Evolutionary conservation across 2,113 vertebrate genomes (phyloP).

Genomic region (Cranoglanis bouderius): DNA sequence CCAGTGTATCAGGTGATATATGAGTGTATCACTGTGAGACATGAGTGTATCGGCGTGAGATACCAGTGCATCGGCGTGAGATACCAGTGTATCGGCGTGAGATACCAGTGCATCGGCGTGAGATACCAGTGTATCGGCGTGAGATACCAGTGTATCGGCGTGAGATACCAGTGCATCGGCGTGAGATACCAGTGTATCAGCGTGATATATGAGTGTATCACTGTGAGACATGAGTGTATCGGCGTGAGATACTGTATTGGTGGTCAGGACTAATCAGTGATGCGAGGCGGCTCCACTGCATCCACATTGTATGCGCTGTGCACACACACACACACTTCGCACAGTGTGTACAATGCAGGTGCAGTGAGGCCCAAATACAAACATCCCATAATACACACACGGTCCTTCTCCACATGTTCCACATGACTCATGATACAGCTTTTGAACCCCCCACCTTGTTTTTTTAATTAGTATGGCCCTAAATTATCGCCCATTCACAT

Average conservation of each 20-base stretch:
- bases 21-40: no score
- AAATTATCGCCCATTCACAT: background rate
- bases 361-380: slow-evolving; percentile 69
- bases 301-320: slow-evolving; percentile 99
- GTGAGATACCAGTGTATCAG: background rate
- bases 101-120: no score
- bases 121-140: no score
- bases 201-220: background rate
- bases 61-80: no score
- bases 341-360: slow-evolving; percentile 99
- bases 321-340: slow-evolving; percentile 77
- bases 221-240: background rate
- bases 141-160: no score
- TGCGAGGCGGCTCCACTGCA: slow-evolving; percentile 68
- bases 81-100: no score
- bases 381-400: slow-evolving; percentile 6
- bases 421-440: background rate
- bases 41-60: no score
- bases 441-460: background rate
- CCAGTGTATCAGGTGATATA: no score
- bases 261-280: background rate
- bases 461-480: background rate
- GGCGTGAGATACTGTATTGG: background rate
- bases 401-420: background rate
- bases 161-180: no score